Evolutionary conservation across 1,140 invertebrate genomes (phyloP).

Genomic region (Drosophila kepulauana): DNA sequence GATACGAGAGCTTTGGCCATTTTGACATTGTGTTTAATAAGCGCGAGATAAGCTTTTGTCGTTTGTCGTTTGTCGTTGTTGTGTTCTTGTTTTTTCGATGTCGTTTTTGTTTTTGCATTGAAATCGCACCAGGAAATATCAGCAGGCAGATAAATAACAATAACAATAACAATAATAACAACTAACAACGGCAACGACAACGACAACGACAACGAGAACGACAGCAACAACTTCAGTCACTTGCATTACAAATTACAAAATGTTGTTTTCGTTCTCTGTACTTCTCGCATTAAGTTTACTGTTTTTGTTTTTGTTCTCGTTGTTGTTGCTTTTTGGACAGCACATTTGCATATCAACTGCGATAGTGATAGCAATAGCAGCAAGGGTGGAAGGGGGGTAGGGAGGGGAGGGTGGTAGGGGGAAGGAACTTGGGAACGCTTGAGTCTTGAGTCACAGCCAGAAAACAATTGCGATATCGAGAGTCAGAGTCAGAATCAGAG

Average conservation of each 20-base stretch:
- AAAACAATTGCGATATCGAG: conserved; percentile 45
- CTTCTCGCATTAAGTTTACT: conserved; percentile 19
- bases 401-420: background rate
- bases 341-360: conserved; percentile 73
- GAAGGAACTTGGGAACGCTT: conserved; percentile 22
- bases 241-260: conserved; percentile 75
- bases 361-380: conserved; percentile 12
- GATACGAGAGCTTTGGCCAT: conserved; percentile 65
- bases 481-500: conserved; percentile 7
- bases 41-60: conserved; percentile 64
- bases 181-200: conserved; percentile 38
- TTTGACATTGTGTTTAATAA: conserved; percentile 82
- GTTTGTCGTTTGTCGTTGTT: conserved; percentile 38
- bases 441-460: conserved; percentile 32
- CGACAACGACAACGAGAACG: conserved; percentile 22
- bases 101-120: conserved; percentile 53
- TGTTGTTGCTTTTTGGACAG: conserved; percentile 64
- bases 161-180: conserved; percentile 45
- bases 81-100: conserved; percentile 35
- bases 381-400: background rate
- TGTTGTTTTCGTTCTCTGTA: conserved; percentile 59
- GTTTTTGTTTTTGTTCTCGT: conserved; percentile 33
- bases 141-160: conserved; percentile 69
- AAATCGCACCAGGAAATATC: conserved; percentile 81
- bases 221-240: conserved; percentile 42